Percentiles rank a stretch among this genome's conserved stretches.
These are phyloP conservation scores for Arrhamphus sclerolepis DNA, from an alignment of 2,797 vertebrate species.

Conservation along the genomic window DNA sequence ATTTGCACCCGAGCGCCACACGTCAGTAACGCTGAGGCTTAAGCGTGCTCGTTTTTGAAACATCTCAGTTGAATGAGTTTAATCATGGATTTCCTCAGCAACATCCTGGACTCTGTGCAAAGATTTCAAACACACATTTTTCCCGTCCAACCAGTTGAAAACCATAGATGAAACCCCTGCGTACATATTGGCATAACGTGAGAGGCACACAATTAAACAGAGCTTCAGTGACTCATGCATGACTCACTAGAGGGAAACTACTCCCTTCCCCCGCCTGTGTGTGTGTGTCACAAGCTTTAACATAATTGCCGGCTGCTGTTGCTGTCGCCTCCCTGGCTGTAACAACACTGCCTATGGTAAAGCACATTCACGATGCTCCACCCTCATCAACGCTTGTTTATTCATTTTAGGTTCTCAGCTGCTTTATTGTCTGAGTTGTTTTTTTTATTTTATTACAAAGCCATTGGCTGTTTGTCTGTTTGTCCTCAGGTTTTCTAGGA, in stretches of 20 bases:
- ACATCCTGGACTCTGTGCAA: slow-evolving; percentile 5
- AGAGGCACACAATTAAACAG: slow-evolving; percentile 80
- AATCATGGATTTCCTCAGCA: slow-evolving; percentile 23
- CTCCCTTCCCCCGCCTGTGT: slow-evolving; percentile 39
- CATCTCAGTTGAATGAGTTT: slow-evolving; percentile 4
- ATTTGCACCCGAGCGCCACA: slow-evolving; percentile 5
- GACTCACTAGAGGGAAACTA: slow-evolving; percentile 79
- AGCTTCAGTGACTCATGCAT: slow-evolving; percentile 80
- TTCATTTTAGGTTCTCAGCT: slow-evolving; percentile 1
- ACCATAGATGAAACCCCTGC: slow-evolving; percentile 57
- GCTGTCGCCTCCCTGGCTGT: slow-evolving; percentile 63
- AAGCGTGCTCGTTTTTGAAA: neutral
- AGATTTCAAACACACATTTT: slow-evolving; percentile 17
- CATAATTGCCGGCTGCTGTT: slow-evolving; percentile 73
- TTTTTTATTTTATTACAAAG: slow-evolving; percentile 18
- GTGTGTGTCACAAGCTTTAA: slow-evolving; percentile 63
- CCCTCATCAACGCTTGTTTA: slow-evolving; percentile 29
- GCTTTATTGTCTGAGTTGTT: slow-evolving; percentile 28
- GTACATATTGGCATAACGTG: slow-evolving; percentile 79
- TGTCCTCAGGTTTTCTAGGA: slow-evolving; percentile 17
- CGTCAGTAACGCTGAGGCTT: neutral
- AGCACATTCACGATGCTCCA: slow-evolving; percentile 44
- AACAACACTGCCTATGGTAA: slow-evolving; percentile 66
- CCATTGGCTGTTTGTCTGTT: neutral
- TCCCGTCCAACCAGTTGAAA: slow-evolving; percentile 49